These are phyloP conservation scores for Chironex yamaguchii DNA, from an alignment of 30 jellyfish, hydroid and myxozoan species.

Conservation along the genomic window DNA sequence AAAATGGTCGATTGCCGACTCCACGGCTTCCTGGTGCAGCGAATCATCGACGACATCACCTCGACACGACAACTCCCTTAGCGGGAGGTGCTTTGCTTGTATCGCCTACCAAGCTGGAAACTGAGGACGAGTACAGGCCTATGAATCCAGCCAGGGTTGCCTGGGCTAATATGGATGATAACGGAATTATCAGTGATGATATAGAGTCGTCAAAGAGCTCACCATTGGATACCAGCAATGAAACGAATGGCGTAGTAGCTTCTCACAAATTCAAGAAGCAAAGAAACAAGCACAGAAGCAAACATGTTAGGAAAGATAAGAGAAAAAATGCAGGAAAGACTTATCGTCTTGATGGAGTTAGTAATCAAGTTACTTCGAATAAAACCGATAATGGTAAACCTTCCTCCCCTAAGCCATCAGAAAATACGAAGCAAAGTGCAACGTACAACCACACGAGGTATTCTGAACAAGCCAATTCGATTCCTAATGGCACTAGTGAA, in stretches of 20 bases:
- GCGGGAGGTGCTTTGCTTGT: slow-evolving; percentile 38
- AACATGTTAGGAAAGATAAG: too few relatives aligned
- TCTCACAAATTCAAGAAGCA: background rate
- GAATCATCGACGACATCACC: slow-evolving; percentile 73
- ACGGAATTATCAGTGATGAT: background rate
- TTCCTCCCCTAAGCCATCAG: too few relatives aligned
- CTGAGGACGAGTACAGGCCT: background rate
- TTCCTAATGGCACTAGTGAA: background rate
- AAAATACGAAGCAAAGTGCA: background rate
- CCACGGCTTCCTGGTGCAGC: slow-evolving; percentile 42
- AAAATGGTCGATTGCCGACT: slow-evolving; percentile 38
- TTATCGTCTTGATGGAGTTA: background rate
- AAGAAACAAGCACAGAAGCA: background rate
- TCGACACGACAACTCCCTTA: slow-evolving; percentile 74
- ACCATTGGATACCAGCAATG: background rate
- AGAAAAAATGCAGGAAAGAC: background rate
- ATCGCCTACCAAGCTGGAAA: slow-evolving; percentile 26
- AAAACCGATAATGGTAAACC: background rate
- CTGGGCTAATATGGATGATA: background rate
- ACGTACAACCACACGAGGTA: background rate
- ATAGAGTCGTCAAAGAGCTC: too few relatives aligned
- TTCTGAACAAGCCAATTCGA: background rate
- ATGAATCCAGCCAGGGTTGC: background rate
- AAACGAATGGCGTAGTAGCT: background rate
- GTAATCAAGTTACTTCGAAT: too few relatives aligned